These are phyloP conservation scores for Drosophila macrothrix DNA, from an alignment of 2,888 invertebrate species.

Conservation along the genomic window DNA sequence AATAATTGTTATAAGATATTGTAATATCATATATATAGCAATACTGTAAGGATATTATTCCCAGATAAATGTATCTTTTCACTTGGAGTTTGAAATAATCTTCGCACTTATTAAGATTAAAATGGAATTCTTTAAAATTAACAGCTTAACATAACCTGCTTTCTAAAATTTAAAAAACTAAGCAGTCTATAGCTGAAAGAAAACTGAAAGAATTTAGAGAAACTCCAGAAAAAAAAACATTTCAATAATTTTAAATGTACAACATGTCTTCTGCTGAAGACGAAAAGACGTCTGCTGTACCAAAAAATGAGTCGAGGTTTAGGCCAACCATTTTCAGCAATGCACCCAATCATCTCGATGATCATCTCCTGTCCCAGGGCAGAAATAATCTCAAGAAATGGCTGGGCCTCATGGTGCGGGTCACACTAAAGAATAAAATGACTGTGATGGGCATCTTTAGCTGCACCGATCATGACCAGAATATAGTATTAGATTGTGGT, in stretches of 20 bases:
- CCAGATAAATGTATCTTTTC: not conserved
- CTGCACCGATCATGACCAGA: conserved; percentile 59
- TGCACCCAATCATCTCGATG: not conserved
- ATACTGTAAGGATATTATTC: not conserved
- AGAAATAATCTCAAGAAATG: conserved; percentile 36
- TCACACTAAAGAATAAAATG: conserved; percentile 40
- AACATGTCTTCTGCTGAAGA: conserved; percentile 15
- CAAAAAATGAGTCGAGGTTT: conserved; percentile 8
- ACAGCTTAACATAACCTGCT: not conserved
- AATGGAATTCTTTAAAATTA: not conserved
- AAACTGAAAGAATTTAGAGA: too few relatives aligned
- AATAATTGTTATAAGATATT: not conserved
- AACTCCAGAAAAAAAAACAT: not conserved
- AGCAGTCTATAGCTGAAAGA: not conserved
- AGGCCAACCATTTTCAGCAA: conserved; percentile 33
- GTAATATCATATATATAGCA: not conserved
- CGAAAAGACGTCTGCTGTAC: not conserved
- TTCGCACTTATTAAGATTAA: not conserved
- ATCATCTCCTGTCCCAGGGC: conserved; percentile 7
- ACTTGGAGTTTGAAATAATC: not conserved
- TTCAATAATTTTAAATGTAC: not conserved
- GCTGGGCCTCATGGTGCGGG: conserved; percentile 47
- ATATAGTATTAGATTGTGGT: conserved; percentile 52
- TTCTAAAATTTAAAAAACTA: not conserved
- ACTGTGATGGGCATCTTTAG: conserved; percentile 51